These are phyloP conservation scores for Xylocampa areola DNA, from an alignment of 2,888 invertebrate genomes.

Conservation along the genomic window DNA sequence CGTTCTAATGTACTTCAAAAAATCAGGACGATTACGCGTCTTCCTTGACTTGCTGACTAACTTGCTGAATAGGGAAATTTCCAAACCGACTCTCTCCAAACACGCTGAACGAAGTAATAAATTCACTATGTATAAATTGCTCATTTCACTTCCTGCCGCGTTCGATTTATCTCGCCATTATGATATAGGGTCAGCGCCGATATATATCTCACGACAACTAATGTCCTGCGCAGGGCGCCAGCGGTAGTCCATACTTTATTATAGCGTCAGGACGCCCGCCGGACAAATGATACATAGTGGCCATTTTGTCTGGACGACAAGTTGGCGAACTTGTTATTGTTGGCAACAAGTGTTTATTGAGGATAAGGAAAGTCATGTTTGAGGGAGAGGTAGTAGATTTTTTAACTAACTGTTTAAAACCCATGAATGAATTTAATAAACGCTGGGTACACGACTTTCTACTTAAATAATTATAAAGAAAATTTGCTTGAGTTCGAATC, in stretches of 20 bases:
- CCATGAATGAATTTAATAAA: too few relatives aligned
- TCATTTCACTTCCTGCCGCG: constrained; percentile 9
- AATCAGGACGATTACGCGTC: too few relatives aligned
- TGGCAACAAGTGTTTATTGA: constrained; percentile 33
- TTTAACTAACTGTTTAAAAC: background rate
- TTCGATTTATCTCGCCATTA: constrained; percentile 45
- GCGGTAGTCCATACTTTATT: constrained; percentile 28
- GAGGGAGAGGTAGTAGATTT: too few relatives aligned
- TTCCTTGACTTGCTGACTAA: too few relatives aligned
- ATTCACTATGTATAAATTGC: constrained; percentile 13
- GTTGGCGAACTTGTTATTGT: constrained; percentile 26
- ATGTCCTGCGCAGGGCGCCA: constrained; percentile 20
- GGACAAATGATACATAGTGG: constrained; percentile 29
- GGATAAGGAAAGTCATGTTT: constrained; percentile 3
- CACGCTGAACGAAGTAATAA: constrained; percentile 6
- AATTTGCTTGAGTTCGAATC: too few relatives aligned
- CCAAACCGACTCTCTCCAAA: background rate
- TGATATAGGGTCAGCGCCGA: constrained; percentile 45
- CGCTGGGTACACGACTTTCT: too few relatives aligned
- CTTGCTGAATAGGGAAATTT: too few relatives aligned
- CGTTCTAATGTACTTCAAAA: too few relatives aligned
- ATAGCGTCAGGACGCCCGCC: constrained; percentile 13
- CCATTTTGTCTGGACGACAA: constrained; percentile 25
- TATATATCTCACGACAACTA: constrained; percentile 25
- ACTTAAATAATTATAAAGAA: too few relatives aligned